Base-by-base conservation (phyloP, 2,888 invertebrate species). In the Euphydryas editha region DNA sequence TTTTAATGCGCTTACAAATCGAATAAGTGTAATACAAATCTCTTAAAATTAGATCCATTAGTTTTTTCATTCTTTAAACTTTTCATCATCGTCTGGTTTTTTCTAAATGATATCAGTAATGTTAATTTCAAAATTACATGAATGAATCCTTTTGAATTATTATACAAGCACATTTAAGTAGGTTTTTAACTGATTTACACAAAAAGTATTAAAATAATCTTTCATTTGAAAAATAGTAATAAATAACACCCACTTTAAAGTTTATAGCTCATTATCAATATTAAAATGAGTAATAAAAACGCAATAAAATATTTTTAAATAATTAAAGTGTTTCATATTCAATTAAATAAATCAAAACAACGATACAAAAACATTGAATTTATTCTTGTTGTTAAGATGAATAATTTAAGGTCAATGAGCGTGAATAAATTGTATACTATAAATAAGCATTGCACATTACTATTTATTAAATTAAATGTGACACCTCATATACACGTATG, bases 401-500 rank as follows among this genome's bases (percentile, higher is more conserved):
- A 4, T 20, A 51, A 51, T 21, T 15, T 21, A 51, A 51, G 49
- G 21, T 51, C 49, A 24, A 51, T 24, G 49, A 4, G 21, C 21
- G 21, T 15, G 21, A 21, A 49, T 21, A 54, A 30, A 36, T n/a
- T 8, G 36, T 54, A 7, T 54, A 36, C 8, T 36, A 54, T 54
- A 54, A 54, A 54, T 54, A 36, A 54, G 36, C n/a, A 1, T 10
- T 17, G 30, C 17, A 36, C 8, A 36, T 54, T 51, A 51, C 21
- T 51, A 24, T 51, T 54, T 54, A 54, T 54, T 36, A 36, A 54
- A 36, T 36, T 10, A 17, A 54, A 54, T 54, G 36, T 54, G 54
- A 54, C 30, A 54, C 17, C 36, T 17, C 36, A 54, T 54, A 17
- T 54, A 73, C 61, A 65, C 81, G 83, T 80, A 75, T 69, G 67